Evolutionary conservation across 2,888 invertebrate genomes (phyloP).

Genomic region (Sepiola atlantica): DNA sequence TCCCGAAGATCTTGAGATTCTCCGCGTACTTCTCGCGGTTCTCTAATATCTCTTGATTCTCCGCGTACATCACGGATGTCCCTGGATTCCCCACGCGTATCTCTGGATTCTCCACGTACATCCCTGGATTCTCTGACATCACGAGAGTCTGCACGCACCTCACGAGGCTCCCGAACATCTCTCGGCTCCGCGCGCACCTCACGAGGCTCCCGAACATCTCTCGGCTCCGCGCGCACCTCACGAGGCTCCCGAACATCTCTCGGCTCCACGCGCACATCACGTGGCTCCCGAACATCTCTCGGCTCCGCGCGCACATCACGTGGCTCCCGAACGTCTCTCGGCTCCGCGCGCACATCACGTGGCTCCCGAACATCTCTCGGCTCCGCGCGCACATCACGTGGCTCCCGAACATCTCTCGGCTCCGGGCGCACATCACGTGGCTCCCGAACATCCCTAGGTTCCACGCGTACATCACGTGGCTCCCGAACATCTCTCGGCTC

Average conservation of each 20-base stretch:
- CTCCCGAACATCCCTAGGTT: neutral
- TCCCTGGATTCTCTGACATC: slow-evolving; percentile 23
- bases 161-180: neutral
- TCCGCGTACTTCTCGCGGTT: neutral
- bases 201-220: slow-evolving; percentile 6
- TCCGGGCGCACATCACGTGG: neutral
- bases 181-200: slow-evolving; percentile 36
- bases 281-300: slow-evolving; percentile 35
- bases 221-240: slow-evolving; percentile 46
- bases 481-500: neutral
- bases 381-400: slow-evolving; percentile 41
- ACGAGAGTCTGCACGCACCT: neutral
- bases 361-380: slow-evolving; percentile 38
- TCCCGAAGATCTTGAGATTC: slow-evolving; percentile 23
- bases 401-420: slow-evolving; percentile 36
- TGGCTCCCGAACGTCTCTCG: neutral
- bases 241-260: slow-evolving; percentile 34
- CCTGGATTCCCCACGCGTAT: neutral
- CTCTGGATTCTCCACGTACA: slow-evolving; percentile 39
- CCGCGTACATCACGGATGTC: slow-evolving; percentile 1
- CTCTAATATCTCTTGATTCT: neutral
- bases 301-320: slow-evolving; percentile 42
- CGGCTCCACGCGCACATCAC: slow-evolving; percentile 47
- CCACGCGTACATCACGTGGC: neutral
- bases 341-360: slow-evolving; percentile 43